A percentile compares a stretch with the other conserved stretches of the same genome.
These are phyloP conservation scores for Atrina japonica DNA, from an alignment of 2,888 invertebrate genomes.

Conservation along the genomic window DNA sequence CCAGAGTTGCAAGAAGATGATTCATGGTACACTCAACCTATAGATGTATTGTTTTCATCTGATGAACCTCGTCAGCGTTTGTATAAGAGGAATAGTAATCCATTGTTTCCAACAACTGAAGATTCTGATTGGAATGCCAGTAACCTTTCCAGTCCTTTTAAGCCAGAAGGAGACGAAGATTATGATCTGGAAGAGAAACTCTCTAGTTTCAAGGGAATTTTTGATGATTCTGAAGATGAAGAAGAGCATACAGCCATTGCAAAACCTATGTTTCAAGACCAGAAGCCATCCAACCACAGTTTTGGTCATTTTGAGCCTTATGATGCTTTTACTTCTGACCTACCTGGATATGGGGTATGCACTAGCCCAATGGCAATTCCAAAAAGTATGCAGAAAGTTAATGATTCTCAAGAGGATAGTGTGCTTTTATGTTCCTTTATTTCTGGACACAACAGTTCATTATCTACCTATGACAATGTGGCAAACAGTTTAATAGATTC, in stretches of 20 bases:
- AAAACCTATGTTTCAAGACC: neutral
- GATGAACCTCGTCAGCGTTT: conserved; percentile 57
- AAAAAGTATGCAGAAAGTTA: neutral
- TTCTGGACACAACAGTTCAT: no score
- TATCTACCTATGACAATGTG: neutral
- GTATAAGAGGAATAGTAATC: conserved; percentile 66
- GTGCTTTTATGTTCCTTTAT: no score
- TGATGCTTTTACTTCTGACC: neutral
- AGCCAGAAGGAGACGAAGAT: neutral
- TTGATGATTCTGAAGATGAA: conserved; percentile 14
- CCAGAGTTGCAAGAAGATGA: conserved; percentile 69
- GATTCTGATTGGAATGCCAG: conserved; percentile 14
- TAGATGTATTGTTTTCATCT: conserved; percentile 61
- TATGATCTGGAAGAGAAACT: conserved; percentile 16
- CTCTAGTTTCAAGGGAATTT: conserved; percentile 10
- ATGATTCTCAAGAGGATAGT: no score
- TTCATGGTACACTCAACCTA: conserved; percentile 72
- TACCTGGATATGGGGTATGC: neutral
- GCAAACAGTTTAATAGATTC: conserved; percentile 1
- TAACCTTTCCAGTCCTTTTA: neutral
- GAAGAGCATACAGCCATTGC: conserved; percentile 4
- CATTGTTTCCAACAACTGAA: conserved; percentile 44
- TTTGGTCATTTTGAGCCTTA: neutral
- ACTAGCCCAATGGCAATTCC: conserved; percentile 9
- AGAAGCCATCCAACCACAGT: no score